Conservation (phyloP, 2,797 vertebrate species). For the Hipposideros larvatus region DNA sequence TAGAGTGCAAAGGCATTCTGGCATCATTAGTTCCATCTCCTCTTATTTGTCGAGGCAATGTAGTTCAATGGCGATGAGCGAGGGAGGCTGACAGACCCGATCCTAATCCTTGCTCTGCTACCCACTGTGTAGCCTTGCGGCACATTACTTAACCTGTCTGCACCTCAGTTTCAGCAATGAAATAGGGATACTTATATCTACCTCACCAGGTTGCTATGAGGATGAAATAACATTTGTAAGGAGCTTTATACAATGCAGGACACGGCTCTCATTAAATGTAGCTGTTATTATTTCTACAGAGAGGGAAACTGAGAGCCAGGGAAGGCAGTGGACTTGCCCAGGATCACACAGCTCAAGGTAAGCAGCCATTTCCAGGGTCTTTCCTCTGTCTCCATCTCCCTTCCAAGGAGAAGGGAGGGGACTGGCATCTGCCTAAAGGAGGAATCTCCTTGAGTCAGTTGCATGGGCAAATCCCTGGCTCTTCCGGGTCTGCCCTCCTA, state of each 20-base stretch:
- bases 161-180: background rate
- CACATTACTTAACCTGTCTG: constrained; percentile 1
- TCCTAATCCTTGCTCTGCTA: background rate
- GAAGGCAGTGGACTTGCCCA: constrained; percentile 8
- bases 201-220: background rate
- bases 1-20: constrained; percentile 53
- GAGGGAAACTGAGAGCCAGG: background rate
- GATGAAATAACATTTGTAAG: background rate
- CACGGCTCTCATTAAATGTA: background rate
- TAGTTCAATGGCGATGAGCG: background rate
- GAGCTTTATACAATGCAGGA: background rate
- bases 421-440: background rate
- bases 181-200: background rate
- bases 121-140: background rate
- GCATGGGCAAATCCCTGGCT: background rate
- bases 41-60: background rate
- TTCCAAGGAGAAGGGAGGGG: background rate
- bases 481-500: background rate
- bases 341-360: background rate
- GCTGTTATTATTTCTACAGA: background rate
- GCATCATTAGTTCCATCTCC: background rate
- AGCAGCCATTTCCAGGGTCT: background rate
- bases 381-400: background rate
- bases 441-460: constrained; percentile 12
- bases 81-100: background rate